Evolutionary conservation across 2,888 invertebrate species (phyloP).

Genomic region (Agapostemon virescens): DNA sequence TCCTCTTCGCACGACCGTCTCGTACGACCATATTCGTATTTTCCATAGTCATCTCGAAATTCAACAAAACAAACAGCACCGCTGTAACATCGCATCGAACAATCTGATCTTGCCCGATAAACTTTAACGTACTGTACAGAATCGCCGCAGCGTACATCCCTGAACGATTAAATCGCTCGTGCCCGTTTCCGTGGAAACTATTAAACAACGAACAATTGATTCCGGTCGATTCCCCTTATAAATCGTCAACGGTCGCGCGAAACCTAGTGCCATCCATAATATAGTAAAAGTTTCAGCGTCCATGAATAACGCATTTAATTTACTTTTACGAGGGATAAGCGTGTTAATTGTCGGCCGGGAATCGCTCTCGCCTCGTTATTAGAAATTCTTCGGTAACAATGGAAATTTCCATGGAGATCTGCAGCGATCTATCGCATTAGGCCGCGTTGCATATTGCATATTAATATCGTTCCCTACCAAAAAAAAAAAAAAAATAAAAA

Average conservation of each 20-base stretch:
- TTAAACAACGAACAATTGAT: slow-evolving; percentile 1
- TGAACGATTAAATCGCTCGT: background rate
- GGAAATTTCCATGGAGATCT: slow-evolving; percentile 10
- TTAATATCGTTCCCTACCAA: slow-evolving; percentile 4
- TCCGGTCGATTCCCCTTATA: background rate
- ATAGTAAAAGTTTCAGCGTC: background rate
- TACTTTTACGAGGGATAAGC: slow-evolving; percentile 10
- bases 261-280: background rate
- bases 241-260: background rate
- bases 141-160: background rate
- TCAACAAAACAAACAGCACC: too few species aligned
- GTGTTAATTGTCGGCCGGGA: background rate
- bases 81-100: background rate
- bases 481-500: too few species aligned
- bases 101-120: background rate
- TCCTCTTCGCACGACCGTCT: background rate
- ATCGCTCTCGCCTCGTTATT: slow-evolving; percentile 1
- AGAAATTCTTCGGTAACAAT: slow-evolving; percentile 10
- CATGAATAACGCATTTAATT: slow-evolving; percentile 10
- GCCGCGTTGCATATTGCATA: slow-evolving; percentile 16
- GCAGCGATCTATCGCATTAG: slow-evolving; percentile 8
- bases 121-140: background rate
- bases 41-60: background rate
- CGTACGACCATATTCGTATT: background rate
- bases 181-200: background rate